Percentiles rank a stretch among this genome's conserved stretches.
Evolutionary conservation across 2,888 invertebrate species (phyloP).

Genomic region (Amiota communis): DNA sequence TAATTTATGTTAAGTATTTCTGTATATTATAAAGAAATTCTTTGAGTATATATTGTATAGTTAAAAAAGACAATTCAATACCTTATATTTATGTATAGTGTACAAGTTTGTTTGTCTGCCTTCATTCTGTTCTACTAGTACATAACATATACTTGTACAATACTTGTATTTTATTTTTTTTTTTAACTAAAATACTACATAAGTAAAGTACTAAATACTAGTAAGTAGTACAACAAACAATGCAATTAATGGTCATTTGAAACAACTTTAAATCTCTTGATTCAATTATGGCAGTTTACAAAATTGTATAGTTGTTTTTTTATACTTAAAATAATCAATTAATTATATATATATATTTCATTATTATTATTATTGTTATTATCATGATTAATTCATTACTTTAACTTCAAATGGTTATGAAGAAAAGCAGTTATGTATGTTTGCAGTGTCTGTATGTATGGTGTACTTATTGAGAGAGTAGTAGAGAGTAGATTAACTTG

Average conservation of each 20-base stretch:
- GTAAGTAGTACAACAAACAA: too few relatives aligned
- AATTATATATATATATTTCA: too few relatives aligned
- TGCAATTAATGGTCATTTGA: too few relatives aligned
- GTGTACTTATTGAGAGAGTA: too few relatives aligned
- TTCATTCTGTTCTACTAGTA: conserved; percentile 1
- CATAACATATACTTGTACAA: conserved; percentile 6
- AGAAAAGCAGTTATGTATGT: not conserved
- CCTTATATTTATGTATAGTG: too few relatives aligned
- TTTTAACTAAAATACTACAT: not conserved
- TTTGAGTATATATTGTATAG: conserved; percentile 11
- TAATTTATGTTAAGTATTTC: not conserved
- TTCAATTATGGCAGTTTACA: not conserved
- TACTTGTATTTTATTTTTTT: not conserved
- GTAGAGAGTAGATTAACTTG: too few relatives aligned
- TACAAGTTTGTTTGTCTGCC: not conserved
- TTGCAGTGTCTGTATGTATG: not conserved
- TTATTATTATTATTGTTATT: not conserved
- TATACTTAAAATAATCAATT: not conserved
- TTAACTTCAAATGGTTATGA: not conserved
- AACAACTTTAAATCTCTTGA: too few relatives aligned
- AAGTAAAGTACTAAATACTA: too few relatives aligned
- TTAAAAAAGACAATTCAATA: too few relatives aligned
- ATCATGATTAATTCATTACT: conserved; percentile 2
- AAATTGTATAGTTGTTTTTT: conserved; percentile 11
- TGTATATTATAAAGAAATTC: conserved; percentile 19